Percentiles rank a stretch among this genome's conserved stretches.
These are phyloP conservation scores for Drosophila antonietae DNA, from an alignment of 2,888 invertebrate species.

Conservation along the genomic window DNA sequence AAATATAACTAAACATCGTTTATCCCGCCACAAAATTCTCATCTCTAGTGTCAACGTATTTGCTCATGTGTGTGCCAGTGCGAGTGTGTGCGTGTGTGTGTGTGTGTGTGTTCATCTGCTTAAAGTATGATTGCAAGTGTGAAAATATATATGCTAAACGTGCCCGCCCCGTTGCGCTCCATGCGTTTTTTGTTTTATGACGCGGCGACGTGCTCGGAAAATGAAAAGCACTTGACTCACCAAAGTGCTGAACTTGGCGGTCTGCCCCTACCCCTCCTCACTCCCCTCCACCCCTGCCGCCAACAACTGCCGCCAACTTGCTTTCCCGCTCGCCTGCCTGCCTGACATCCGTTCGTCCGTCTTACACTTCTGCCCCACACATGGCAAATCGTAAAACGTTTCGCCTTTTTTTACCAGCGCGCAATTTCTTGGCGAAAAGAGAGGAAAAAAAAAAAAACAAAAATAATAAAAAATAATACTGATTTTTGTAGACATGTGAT, in stretches of 20 bases:
- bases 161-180: conserved; percentile 60
- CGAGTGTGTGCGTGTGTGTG: conserved; percentile 4
- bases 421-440: conserved; percentile 25
- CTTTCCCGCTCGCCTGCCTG: neutral
- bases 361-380: conserved; percentile 55
- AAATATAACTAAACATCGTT: neutral
- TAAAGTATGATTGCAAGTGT: conserved; percentile 80
- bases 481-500: conserved; percentile 25
- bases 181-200: conserved; percentile 80
- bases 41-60: conserved; percentile 48
- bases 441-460: neutral
- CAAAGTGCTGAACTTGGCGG: conserved; percentile 78
- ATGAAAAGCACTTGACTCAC: conserved; percentile 78
- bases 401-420: conserved; percentile 44
- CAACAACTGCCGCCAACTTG: neutral
- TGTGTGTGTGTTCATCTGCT: conserved; percentile 58
- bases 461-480: conserved; percentile 14
- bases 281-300: neutral
- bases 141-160: conserved; percentile 80
- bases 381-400: conserved; percentile 77
- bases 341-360: conserved; percentile 2
- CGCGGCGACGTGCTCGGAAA: conserved; percentile 77
- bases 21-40: conserved; percentile 7
- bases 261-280: conserved; percentile 26
- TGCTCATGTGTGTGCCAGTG: conserved; percentile 4